Evolutionary conservation across 2,888 invertebrate species (phyloP).

Genomic region (Diplazon laetatorius): DNA sequence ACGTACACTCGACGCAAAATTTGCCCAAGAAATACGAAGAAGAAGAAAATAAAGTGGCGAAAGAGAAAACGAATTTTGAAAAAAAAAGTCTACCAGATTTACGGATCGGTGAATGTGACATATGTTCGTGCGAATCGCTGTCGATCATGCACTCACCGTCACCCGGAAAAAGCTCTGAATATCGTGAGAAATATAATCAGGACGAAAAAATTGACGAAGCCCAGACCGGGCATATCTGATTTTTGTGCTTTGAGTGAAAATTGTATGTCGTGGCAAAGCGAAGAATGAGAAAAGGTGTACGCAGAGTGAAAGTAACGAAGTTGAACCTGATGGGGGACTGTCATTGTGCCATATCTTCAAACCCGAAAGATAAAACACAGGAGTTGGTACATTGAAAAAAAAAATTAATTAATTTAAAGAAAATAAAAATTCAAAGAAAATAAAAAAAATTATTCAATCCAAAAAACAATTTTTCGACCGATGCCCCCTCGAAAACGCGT

Average conservation of each 20-base stretch:
- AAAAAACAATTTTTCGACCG: too few relatives aligned
- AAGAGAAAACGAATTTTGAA: conserved; percentile 1
- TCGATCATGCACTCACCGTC: conserved; percentile 5
- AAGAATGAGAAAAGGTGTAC: too few relatives aligned
- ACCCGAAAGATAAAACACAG: too few relatives aligned
- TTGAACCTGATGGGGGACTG: too few relatives aligned
- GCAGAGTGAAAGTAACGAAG: too few relatives aligned
- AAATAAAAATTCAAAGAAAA: too few relatives aligned
- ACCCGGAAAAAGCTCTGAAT: too few relatives aligned
- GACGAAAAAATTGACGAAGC: not conserved
- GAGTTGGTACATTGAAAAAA: too few relatives aligned
- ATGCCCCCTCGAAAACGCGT: too few relatives aligned
- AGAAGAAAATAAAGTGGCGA: not conserved
- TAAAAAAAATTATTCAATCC: too few relatives aligned
- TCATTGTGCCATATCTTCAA: too few relatives aligned
- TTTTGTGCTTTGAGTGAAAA: not conserved
- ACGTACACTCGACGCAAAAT: not conserved
- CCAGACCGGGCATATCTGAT: not conserved
- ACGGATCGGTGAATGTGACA: conserved; percentile 3
- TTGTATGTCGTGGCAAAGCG: not conserved
- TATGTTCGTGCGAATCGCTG: conserved; percentile 1
- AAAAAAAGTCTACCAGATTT: not conserved
- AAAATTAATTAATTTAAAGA: too few relatives aligned
- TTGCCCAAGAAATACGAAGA: not conserved
- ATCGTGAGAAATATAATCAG: not conserved